Percentiles rank a stretch among this genome's conserved stretches.
phyloP scores from a whole-genome alignment of 2,797 vertebrate genomes.

The Parauchenoglanis punctatus region DNA sequence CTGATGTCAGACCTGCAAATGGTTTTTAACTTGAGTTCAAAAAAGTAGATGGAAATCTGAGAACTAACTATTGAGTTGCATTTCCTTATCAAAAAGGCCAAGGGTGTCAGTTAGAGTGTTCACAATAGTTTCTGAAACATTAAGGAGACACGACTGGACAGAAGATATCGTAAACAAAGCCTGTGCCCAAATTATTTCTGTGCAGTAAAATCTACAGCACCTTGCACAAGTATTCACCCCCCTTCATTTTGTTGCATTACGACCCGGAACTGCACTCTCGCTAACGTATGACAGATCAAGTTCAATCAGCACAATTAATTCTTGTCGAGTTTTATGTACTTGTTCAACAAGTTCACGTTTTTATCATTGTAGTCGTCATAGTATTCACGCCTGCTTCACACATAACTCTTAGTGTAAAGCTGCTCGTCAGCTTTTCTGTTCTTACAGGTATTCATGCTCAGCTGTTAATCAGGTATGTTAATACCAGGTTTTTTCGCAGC shows the following conservation, averaged over 20 bases:
- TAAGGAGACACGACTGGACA: neutral
- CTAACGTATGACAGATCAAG: neutral
- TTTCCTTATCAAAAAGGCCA: neutral
- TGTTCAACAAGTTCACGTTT: neutral
- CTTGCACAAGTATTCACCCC: neutral
- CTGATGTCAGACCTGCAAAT: too few relatives aligned
- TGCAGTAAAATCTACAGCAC: neutral
- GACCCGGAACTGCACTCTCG: neutral
- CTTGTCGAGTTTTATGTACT: neutral
- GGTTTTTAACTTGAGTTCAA: too few relatives aligned
- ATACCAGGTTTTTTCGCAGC: neutral
- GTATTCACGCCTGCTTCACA: neutral
- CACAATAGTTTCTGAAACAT: neutral
- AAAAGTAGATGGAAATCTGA: neutral
- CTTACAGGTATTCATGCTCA: neutral
- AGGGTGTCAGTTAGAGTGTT: neutral
- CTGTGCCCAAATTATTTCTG: neutral
- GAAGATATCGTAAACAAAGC: neutral
- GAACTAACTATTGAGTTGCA: neutral
- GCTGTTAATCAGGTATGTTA: neutral
- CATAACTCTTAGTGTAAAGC: neutral
- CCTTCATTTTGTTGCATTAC: neutral
- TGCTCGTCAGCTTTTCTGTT: neutral
- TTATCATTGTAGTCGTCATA: neutral
- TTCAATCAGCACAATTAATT: neutral